These are phyloP conservation scores for Hirundichthys speculiger DNA, from an alignment of 2,113 vertebrate genomes.

Conservation along the genomic window DNA sequence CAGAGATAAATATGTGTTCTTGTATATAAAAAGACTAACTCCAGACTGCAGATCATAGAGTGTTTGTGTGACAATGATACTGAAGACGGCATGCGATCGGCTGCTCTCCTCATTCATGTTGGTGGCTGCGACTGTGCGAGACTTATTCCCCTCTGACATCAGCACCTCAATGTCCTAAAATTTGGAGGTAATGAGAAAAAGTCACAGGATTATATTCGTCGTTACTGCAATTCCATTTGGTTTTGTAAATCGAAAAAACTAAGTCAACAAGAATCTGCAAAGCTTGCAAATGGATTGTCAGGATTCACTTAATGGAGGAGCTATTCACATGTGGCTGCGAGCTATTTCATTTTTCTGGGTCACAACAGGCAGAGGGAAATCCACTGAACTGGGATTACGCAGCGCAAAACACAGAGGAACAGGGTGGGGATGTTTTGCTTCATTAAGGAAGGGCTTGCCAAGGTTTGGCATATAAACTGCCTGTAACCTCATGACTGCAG, in stretches of 20 bases:
- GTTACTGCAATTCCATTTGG: background rate
- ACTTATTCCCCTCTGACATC: constrained; percentile 94
- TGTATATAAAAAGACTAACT: constrained; percentile 46
- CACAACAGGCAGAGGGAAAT: constrained; percentile 43
- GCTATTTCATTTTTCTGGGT: constrained; percentile 38
- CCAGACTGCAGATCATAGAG: constrained; percentile 75
- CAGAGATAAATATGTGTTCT: background rate
- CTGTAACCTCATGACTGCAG: constrained; percentile 46
- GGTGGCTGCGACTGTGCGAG: constrained; percentile 92
- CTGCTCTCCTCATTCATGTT: constrained; percentile 93
- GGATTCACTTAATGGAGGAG: constrained; percentile 4
- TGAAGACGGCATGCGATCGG: constrained; percentile 76
- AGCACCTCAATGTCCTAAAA: constrained; percentile 84
- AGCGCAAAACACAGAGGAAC: constrained; percentile 47
- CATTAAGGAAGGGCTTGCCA: constrained; percentile 66
- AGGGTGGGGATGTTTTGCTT: constrained; percentile 69
- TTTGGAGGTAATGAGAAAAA: background rate
- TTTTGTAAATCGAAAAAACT: constrained; percentile 1
- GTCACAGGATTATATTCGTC: background rate
- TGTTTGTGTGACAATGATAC: constrained; percentile 78
- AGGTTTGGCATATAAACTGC: constrained; percentile 49
- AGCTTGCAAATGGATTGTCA: constrained; percentile 10
- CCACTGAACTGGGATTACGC: constrained; percentile 44
- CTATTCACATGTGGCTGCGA: constrained; percentile 24
- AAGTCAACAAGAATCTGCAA: background rate